These are phyloP conservation scores for Oryzias javanicus DNA, from an alignment of 2,113 vertebrate species.

Conservation along the genomic window DNA sequence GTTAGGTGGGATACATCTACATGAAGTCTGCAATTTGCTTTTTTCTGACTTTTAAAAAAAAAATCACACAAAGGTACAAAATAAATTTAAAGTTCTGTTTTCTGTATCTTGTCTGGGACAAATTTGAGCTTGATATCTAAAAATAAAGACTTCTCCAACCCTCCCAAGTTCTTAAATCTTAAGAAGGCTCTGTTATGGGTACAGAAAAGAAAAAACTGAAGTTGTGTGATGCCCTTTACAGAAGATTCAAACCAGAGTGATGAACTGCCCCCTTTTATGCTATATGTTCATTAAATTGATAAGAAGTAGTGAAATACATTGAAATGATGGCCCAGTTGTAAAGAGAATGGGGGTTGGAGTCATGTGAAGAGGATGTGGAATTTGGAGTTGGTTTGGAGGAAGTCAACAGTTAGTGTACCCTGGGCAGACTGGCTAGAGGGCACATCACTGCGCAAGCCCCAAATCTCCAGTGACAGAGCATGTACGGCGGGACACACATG, in stretches of 20 bases:
- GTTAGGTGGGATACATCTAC: neutral
- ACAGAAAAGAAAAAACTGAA: slow-evolving; percentile 25
- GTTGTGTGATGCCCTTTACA: slow-evolving; percentile 5
- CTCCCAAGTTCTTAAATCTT: slow-evolving; percentile 32
- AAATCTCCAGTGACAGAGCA: slow-evolving; percentile 71
- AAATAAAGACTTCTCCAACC: slow-evolving; percentile 26
- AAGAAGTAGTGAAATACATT: slow-evolving; percentile 3
- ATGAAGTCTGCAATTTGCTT: neutral
- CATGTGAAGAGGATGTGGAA: slow-evolving; percentile 1
- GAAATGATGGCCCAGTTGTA: slow-evolving; percentile 13
- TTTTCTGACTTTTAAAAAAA: slow-evolving; percentile 12
- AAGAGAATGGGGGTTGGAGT: neutral
- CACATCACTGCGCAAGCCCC: slow-evolving; percentile 62
- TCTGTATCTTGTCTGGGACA: neutral
- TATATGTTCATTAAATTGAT: slow-evolving; percentile 19
- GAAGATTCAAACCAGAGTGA: slow-evolving; percentile 7
- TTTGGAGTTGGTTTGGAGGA: slow-evolving; percentile 17
- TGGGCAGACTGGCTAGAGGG: slow-evolving; percentile 65
- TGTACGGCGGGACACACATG: slow-evolving; percentile 46
- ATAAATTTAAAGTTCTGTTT: slow-evolving; percentile 36
- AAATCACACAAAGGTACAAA: slow-evolving; percentile 9
- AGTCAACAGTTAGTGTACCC: slow-evolving; percentile 44
- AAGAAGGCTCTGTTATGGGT: slow-evolving; percentile 4
- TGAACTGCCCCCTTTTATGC: slow-evolving; percentile 3
- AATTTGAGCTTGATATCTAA: slow-evolving; percentile 31